These are phyloP conservation scores for Zaprionus bogoriensis DNA, from an alignment of 2,888 invertebrate genomes.

Conservation along the genomic window DNA sequence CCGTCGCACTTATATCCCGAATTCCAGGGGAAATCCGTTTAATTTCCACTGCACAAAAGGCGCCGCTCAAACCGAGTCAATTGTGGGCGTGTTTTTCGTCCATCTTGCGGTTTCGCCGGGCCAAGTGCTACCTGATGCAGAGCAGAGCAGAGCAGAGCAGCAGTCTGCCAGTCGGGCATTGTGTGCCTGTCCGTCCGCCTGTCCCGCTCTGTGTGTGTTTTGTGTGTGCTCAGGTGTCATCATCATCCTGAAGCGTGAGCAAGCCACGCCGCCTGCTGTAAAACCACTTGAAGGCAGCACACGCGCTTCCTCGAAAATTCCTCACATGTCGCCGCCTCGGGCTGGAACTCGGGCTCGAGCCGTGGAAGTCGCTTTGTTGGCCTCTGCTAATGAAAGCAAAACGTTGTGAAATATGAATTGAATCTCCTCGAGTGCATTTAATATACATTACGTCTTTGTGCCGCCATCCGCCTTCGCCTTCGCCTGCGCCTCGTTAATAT, in stretches of 20 bases:
- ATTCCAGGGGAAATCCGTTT: slow-evolving; percentile 59
- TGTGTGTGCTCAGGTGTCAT: slow-evolving; percentile 69
- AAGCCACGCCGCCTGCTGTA: slow-evolving; percentile 19
- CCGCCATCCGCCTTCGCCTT: slow-evolving; percentile 3
- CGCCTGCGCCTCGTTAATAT: slow-evolving; percentile 45
- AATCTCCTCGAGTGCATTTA: slow-evolving; percentile 75
- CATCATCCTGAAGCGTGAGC: slow-evolving; percentile 45
- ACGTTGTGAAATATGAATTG: slow-evolving; percentile 73
- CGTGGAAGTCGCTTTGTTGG: slow-evolving; percentile 46
- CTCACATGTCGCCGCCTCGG: slow-evolving; percentile 49
- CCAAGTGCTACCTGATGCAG: slow-evolving; percentile 13
- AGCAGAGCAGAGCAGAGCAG: slow-evolving; percentile 43
- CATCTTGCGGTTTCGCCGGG: slow-evolving; percentile 57
- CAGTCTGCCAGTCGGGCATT: slow-evolving; percentile 20
- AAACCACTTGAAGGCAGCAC: slow-evolving; percentile 63
- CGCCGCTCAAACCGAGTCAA: slow-evolving; percentile 45
- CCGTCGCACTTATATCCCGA: background rate
- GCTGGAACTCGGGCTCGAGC: background rate
- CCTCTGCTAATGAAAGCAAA: slow-evolving; percentile 68
- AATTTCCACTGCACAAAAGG: slow-evolving; percentile 49
- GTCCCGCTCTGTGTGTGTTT: slow-evolving; percentile 16
- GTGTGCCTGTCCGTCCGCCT: slow-evolving; percentile 24
- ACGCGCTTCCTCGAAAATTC: slow-evolving; percentile 55
- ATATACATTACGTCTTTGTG: slow-evolving; percentile 70
- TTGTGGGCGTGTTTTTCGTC: slow-evolving; percentile 66